A percentile compares a stretch with the other conserved stretches of the same genome.
Conservation (phyloP, 2,113 vertebrate genomes). For the Crotalus tigris region DNA sequence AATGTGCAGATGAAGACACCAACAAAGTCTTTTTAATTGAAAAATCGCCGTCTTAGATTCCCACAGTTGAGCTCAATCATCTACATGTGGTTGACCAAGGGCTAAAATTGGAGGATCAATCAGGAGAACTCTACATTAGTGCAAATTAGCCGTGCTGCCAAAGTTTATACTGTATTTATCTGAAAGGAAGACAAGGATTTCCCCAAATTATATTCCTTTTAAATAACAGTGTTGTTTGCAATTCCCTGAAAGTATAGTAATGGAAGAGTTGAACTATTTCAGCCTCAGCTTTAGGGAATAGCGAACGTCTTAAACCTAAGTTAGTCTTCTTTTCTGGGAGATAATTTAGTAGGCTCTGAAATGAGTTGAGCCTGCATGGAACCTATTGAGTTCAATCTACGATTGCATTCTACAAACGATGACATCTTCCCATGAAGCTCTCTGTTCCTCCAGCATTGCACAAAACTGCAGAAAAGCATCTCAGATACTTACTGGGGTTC, state of each 20-base stretch:
- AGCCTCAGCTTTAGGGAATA: not conserved
- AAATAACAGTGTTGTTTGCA: not conserved
- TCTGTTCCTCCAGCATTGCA: not conserved
- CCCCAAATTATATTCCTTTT: not conserved
- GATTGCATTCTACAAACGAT: not conserved
- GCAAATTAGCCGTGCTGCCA: not conserved
- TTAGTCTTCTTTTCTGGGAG: not conserved
- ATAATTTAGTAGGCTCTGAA: not conserved
- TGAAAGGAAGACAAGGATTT: not conserved
- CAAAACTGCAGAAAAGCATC: not conserved
- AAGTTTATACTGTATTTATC: not conserved
- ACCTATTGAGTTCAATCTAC: not conserved
- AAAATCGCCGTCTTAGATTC: not conserved
- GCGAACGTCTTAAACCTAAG: not conserved
- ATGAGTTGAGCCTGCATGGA: too few species aligned
- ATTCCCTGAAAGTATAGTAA: not conserved
- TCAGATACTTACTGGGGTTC: not conserved
- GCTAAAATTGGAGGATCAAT: not conserved
- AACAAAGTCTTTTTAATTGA: not conserved
- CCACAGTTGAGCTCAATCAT: not conserved
- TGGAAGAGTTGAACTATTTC: not conserved
- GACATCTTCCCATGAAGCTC: not conserved
- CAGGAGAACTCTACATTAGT: not conserved
- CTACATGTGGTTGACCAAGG: not conserved
- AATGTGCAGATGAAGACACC: not conserved